These are phyloP conservation scores for Iphiclides podalirius DNA, from an alignment of 2,888 invertebrate species.

Conservation along the genomic window DNA sequence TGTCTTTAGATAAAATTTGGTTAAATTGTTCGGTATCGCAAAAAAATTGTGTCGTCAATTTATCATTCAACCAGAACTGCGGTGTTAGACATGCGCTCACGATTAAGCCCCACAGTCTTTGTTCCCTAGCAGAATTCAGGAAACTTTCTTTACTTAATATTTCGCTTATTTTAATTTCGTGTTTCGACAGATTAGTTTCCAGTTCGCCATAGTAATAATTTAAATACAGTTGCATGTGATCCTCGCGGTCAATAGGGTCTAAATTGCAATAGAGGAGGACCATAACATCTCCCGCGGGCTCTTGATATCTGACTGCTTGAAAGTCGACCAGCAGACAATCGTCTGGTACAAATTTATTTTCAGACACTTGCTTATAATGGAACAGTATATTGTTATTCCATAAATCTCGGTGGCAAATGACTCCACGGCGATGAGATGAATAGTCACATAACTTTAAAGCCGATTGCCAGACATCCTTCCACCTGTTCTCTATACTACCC, in stretches of 20 bases:
- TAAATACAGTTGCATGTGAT: constrained; percentile 71
- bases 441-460: constrained; percentile 47
- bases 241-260: constrained; percentile 64
- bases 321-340: constrained; percentile 85
- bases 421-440: constrained; percentile 62
- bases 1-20: constrained; percentile 75
- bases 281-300: constrained; percentile 83
- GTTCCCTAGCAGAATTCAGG: constrained; percentile 63
- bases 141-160: constrained; percentile 66
- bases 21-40: constrained; percentile 71
- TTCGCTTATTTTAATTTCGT: constrained; percentile 55
- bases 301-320: constrained; percentile 83
- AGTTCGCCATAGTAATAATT: constrained; percentile 79
- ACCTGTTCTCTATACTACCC: constrained; percentile 43
- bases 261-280: constrained; percentile 77
- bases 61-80: constrained; percentile 74
- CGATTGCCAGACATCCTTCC: constrained; percentile 51
- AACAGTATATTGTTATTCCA: constrained; percentile 84
- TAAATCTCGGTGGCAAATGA: constrained; percentile 81
- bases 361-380: constrained; percentile 44
- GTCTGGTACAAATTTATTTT: constrained; percentile 54
- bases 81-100: constrained; percentile 76
- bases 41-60: constrained; percentile 66
- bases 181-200: constrained; percentile 51
- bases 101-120: constrained; percentile 76